Evolutionary conservation across 1,140 invertebrate genomes (phyloP).

Genomic region (Hyles vespertilio): DNA sequence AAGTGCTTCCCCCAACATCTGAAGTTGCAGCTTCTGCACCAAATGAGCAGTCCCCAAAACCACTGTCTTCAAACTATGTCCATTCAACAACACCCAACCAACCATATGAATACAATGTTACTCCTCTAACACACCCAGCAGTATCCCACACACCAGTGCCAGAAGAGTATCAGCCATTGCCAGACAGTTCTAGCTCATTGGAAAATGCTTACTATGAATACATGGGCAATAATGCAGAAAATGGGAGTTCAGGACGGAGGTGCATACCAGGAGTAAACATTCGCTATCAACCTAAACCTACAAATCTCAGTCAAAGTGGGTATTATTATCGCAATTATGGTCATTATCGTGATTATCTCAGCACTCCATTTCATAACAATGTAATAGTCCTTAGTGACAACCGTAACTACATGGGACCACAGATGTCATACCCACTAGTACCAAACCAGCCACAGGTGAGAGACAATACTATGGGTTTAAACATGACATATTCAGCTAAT

Average conservation of each 20-base stretch:
- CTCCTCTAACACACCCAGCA: conserved; percentile 36
- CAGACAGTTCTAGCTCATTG: conserved; percentile 62
- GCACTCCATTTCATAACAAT: conserved; percentile 44
- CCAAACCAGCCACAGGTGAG: conserved; percentile 13
- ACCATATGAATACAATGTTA: conserved; percentile 43
- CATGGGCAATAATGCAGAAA: conserved; percentile 31
- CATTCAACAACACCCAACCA: conserved; percentile 59
- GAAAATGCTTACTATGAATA: conserved; percentile 22
- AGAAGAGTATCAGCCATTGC: conserved; percentile 66
- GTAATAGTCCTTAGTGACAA: conserved; percentile 46
- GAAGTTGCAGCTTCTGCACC: conserved; percentile 28
- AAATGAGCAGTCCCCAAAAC: conserved; percentile 40
- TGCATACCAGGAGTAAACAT: conserved; percentile 47
- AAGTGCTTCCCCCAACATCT: conserved; percentile 51
- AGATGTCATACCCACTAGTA: conserved; percentile 39
- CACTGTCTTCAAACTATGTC: conserved; percentile 58
- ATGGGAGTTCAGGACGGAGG: conserved; percentile 30
- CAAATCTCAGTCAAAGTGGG: conserved; percentile 30
- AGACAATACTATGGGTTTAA: conserved; percentile 1
- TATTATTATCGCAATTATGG: conserved; percentile 52
- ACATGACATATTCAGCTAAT: conserved; percentile 16
- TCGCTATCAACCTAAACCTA: conserved; percentile 58
- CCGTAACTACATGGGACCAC: conserved; percentile 39
- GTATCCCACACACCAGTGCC: conserved; percentile 58
- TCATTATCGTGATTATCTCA: conserved; percentile 40